Evolutionary conservation across 2,113 vertebrate species (phyloP).

Genomic region (Solenodon paradoxus): DNA sequence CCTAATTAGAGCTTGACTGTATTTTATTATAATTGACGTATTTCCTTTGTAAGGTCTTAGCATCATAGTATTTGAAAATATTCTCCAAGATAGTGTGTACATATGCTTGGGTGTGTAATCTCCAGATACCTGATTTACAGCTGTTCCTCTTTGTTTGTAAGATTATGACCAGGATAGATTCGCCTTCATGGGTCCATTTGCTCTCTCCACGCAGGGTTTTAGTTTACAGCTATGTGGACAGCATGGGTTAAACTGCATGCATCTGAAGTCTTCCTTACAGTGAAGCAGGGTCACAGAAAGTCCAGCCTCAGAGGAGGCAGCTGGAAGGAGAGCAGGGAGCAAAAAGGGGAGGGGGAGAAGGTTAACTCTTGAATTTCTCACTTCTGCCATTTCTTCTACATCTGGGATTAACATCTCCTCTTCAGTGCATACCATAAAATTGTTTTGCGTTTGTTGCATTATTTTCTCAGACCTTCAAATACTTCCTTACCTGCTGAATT

Average conservation of each 20-base stretch:
- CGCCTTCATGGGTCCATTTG: slow-evolving; percentile 72
- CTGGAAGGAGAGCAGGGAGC: slow-evolving; percentile 20
- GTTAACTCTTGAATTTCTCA: slow-evolving; percentile 73
- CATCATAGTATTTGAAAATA: not conserved
- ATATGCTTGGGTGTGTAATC: not conserved
- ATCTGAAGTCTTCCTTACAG: slow-evolving; percentile 75
- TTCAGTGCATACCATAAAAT: not conserved
- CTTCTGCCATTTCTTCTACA: not conserved
- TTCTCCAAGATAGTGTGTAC: not conserved
- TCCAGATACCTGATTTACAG: slow-evolving; percentile 39
- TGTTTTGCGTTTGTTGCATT: not conserved
- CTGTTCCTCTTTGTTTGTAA: slow-evolving; percentile 31
- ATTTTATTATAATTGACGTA: not conserved
- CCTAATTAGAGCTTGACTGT: not conserved
- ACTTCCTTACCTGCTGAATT: not conserved
- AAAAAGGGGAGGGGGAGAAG: not conserved
- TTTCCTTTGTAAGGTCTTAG: not conserved
- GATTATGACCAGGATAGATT: slow-evolving; percentile 52
- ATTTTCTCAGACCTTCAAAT: not conserved
- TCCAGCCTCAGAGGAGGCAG: slow-evolving; percentile 71
- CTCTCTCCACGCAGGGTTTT: slow-evolving; percentile 75
- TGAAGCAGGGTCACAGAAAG: slow-evolving; percentile 79
- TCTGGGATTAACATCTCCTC: slow-evolving; percentile 12
- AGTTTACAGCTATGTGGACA: slow-evolving; percentile 77
- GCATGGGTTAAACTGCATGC: slow-evolving; percentile 78